These are phyloP conservation scores for Heliconius eleuchia DNA, from an alignment of 1,140 invertebrate species.

Conservation along the genomic window DNA sequence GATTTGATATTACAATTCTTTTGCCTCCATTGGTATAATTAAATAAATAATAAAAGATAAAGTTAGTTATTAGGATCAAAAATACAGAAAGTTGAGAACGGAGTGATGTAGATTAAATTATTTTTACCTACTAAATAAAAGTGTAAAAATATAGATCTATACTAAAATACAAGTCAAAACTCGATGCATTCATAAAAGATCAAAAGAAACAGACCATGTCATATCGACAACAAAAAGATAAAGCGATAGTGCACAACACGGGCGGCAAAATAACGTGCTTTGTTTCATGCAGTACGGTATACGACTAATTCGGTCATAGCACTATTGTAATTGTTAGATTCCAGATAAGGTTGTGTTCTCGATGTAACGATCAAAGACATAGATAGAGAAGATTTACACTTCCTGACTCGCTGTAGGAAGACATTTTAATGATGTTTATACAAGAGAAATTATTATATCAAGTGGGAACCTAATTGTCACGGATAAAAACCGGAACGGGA, in stretches of 20 bases:
- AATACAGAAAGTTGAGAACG: too few relatives aligned
- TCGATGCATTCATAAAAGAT: background rate
- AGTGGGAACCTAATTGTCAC: constrained; percentile 14
- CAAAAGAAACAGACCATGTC: constrained; percentile 27
- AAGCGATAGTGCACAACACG: constrained; percentile 24
- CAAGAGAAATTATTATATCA: background rate
- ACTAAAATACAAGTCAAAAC: background rate
- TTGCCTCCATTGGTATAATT: too few relatives aligned
- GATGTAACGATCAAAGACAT: constrained; percentile 26
- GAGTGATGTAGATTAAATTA: too few relatives aligned
- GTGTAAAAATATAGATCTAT: background rate
- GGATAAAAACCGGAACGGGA: constrained; percentile 33
- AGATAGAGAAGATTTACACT: constrained; percentile 25
- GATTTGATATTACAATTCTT: too few relatives aligned
- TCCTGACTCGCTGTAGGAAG: background rate
- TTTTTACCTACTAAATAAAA: background rate
- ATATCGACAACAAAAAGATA: constrained; percentile 31
- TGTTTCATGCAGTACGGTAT: constrained; percentile 30
- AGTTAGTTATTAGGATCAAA: too few relatives aligned
- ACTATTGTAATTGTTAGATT: constrained; percentile 22
- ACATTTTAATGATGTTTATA: background rate
- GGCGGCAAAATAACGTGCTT: constrained; percentile 23
- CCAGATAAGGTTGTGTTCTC: constrained; percentile 22
- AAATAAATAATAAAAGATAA: too few relatives aligned
- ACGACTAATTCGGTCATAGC: constrained; percentile 35